Base-by-base conservation (phyloP, 2,113 vertebrate species). In the Girardinichthys multiradiatus region DNA sequence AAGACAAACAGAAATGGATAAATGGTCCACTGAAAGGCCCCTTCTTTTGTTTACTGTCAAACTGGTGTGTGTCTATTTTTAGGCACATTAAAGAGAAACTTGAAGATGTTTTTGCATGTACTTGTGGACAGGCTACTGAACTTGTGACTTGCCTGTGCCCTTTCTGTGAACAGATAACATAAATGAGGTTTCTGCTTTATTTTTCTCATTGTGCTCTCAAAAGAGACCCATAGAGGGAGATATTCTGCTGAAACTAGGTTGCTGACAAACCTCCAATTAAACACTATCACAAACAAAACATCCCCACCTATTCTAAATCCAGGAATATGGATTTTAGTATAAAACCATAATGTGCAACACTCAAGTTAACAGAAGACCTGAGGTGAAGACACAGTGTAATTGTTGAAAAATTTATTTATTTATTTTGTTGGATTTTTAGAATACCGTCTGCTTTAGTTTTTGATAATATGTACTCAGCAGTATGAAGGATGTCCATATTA, bases 1-100 rank as follows among this genome's bases (percentile, higher is more conserved):
- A 54, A 66, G 63, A 74, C 63, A 82, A 57, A 28, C 42, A 45
- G 74, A 86, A 73, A 83, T 75, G 82, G 51, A 37, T 48, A 66
- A 77, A 66, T 80, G 77, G 76, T 84, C 76, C 73, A 78, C 86
- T 89, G 79, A 87, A 29, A 81, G 59, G 66, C 61, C 31, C 29
- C 60, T 28, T 73, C 33, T 64, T 84, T 79, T 87, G 83, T 89
- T 86, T 84, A 77, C 74, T 69, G 70, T 73, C 70, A 79, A 72
- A 84, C 62, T 42, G 30, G 76, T 72, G 19, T 37, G 69, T 12
- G 42, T 84, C 81, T 87, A 85, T 90, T 78, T 87, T 80, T 80
- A 84, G 73, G 70, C 35, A 29, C 15, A 77, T 60, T 71, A 33
- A 51, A 72, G 45, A 58, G 39, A 70, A 65, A 79, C 13, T 54